Percentiles rank a stretch among this genome's conserved stretches.
Conservation (phyloP, 2,797 vertebrate genomes). For the Nasua narica region DNA sequence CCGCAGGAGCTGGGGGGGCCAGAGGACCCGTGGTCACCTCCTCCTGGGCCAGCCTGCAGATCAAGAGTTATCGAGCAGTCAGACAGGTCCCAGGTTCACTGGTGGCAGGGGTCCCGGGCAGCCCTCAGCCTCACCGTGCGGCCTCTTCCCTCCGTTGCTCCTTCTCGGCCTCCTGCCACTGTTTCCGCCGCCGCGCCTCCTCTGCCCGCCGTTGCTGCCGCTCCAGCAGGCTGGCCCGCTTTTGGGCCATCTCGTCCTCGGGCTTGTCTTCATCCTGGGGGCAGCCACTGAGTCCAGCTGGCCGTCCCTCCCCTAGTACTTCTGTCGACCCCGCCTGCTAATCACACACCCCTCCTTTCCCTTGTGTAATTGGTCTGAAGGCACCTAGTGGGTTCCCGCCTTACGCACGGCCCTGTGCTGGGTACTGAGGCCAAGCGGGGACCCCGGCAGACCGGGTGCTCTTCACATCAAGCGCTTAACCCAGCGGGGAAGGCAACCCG, state of each 20-base stretch:
- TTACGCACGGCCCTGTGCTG: not conserved
- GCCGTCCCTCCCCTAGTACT: not conserved
- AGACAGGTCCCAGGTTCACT: accelerated
- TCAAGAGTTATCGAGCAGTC: not conserved
- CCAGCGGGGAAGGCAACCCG: not conserved
- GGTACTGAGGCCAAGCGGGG: not conserved
- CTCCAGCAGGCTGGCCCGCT: constrained; percentile 89
- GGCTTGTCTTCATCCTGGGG: constrained; percentile 87
- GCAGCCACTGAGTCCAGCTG: not conserved
- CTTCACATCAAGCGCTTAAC: not conserved
- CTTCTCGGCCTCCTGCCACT: constrained; percentile 90
- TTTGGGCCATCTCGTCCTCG: constrained; percentile 93
- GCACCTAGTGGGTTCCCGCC: not conserved
- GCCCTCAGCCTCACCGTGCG: constrained; percentile 53
- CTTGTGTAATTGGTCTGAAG: not conserved
- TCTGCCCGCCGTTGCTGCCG: constrained; percentile 93
- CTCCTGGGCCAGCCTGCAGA: constrained; percentile 82
- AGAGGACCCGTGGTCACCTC: not conserved
- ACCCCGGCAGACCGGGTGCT: not conserved
- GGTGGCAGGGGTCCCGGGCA: accelerated
- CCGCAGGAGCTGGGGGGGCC: accelerated
- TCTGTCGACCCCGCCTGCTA: not conserved
- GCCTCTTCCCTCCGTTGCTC: constrained; percentile 87
- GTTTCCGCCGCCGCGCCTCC: constrained; percentile 88
- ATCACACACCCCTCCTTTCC: not conserved